phyloP scores from a whole-genome alignment of 2,888 invertebrate genomes.

The Andrena praecox region DNA sequence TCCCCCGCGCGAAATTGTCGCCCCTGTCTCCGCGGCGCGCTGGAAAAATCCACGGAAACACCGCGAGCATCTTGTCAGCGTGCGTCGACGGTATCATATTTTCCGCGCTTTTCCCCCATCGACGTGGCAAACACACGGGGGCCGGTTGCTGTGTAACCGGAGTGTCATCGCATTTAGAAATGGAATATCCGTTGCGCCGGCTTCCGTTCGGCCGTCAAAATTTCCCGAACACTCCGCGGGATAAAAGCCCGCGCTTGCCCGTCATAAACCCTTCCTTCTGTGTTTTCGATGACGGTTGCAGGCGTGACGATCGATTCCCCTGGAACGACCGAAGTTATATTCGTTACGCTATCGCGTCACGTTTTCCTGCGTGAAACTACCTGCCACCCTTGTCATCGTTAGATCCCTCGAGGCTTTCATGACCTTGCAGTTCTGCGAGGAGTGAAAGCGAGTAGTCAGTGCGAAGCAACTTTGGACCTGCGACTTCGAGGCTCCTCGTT shows the following conservation, averaged over 20 bases:
- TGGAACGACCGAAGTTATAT: too few species aligned
- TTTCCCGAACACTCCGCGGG: conserved; percentile 31
- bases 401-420: too few species aligned
- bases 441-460: too few species aligned
- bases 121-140: conserved; percentile 29
- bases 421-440: too few species aligned
- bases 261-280: conserved; percentile 2
- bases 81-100: background rate
- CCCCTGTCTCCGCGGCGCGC: background rate
- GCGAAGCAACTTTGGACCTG: too few species aligned
- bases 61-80: conserved; percentile 14
- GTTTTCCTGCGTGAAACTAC: too few species aligned
- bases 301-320: too few species aligned
- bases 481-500: too few species aligned
- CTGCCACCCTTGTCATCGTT: too few species aligned
- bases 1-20: background rate
- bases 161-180: conserved; percentile 43
- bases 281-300: background rate
- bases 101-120: conserved; percentile 5
- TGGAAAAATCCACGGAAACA: background rate
- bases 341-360: too few species aligned
- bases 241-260: conserved; percentile 6
- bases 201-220: conserved; percentile 25
- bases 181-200: conserved; percentile 13
- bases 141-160: background rate